A percentile compares a stretch with the other conserved stretches of the same genome.
Conservation (phyloP, 2,797 vertebrate genomes). For the Sandelia bainsii region DNA sequence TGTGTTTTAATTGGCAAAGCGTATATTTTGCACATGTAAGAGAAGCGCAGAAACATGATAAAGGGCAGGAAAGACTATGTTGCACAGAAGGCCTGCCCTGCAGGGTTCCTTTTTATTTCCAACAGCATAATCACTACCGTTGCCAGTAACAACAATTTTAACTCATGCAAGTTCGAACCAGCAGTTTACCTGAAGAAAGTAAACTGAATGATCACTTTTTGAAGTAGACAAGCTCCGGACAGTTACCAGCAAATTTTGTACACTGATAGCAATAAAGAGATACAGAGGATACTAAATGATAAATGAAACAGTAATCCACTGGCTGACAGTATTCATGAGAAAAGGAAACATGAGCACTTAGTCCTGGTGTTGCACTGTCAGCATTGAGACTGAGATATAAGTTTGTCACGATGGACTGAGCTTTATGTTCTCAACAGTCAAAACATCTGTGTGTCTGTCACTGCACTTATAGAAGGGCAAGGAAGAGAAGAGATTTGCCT, state of each 20-base stretch:
- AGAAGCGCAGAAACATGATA: conserved; percentile 20
- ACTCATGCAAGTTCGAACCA: conserved; percentile 18
- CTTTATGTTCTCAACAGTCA: conserved; percentile 35
- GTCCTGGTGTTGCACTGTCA: conserved; percentile 46
- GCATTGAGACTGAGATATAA: conserved; percentile 33
- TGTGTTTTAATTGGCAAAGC: conserved; percentile 69
- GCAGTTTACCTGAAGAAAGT: conserved; percentile 24
- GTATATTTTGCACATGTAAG: conserved; percentile 47
- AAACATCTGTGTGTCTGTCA: conserved; percentile 44
- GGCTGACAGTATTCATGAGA: conserved; percentile 40
- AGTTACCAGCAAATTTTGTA: conserved; percentile 31
- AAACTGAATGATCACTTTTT: conserved; percentile 6
- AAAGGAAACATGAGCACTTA: conserved; percentile 64
- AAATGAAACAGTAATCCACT: conserved; percentile 50
- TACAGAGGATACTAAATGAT: conserved; percentile 61
- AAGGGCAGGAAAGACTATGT: conserved; percentile 13
- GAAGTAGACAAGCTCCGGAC: not conserved
- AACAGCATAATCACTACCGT: conserved; percentile 12
- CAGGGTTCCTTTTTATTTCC: conserved; percentile 47
- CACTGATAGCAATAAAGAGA: conserved; percentile 47
- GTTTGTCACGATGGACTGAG: conserved; percentile 41
- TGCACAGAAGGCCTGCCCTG: conserved; percentile 40
- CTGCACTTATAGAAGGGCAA: conserved; percentile 58
- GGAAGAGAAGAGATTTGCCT: conserved; percentile 62
- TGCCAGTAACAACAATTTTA: conserved; percentile 26